A percentile compares a stretch with the other conserved stretches of the same genome.
phyloP scores from a whole-genome alignment of 30 jellyfish, hydroid and myxozoan genomes.

The Chrysaora quinquecirrha region DNA sequence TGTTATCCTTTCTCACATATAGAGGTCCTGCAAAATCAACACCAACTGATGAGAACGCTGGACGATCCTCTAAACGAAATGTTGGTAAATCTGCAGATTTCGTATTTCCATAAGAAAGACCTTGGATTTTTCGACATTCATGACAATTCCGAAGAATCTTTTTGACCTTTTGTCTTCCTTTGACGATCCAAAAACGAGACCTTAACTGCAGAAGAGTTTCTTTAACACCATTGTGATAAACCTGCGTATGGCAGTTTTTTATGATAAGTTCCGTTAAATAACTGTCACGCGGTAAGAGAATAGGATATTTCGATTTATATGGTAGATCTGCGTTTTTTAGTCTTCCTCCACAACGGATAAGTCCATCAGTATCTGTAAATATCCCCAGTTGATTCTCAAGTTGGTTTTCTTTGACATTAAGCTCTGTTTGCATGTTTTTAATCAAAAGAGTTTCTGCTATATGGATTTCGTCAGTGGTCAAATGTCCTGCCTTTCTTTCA shows the following conservation, averaged over 20 bases:
- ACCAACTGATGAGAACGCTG: neutral
- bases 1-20: too few species aligned
- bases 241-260: slow-evolving; percentile 19
- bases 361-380: slow-evolving; percentile 3
- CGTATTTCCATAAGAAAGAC: neutral
- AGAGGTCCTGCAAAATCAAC: neutral
- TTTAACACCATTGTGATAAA: neutral
- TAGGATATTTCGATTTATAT: neutral
- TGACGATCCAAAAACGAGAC: neutral
- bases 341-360: slow-evolving; percentile 35
- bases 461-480: slow-evolving; percentile 4
- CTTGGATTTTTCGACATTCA: neutral
- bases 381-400: slow-evolving; percentile 16
- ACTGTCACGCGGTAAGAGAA: slow-evolving; percentile 1
- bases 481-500: neutral
- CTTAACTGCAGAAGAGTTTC: neutral
- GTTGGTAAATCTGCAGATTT: neutral
- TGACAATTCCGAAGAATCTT: neutral
- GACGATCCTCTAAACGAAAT: neutral
- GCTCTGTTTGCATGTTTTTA: neutral
- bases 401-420: neutral
- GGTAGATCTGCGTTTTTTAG: slow-evolving; percentile 1
- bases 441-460: slow-evolving; percentile 12
- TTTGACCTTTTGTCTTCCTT: neutral
- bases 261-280: slow-evolving; percentile 18